A percentile compares a stretch with the other conserved stretches of the same genome.
phyloP scores from a whole-genome alignment of 2,113 vertebrate genomes.

The Tetrao urogallus region DNA sequence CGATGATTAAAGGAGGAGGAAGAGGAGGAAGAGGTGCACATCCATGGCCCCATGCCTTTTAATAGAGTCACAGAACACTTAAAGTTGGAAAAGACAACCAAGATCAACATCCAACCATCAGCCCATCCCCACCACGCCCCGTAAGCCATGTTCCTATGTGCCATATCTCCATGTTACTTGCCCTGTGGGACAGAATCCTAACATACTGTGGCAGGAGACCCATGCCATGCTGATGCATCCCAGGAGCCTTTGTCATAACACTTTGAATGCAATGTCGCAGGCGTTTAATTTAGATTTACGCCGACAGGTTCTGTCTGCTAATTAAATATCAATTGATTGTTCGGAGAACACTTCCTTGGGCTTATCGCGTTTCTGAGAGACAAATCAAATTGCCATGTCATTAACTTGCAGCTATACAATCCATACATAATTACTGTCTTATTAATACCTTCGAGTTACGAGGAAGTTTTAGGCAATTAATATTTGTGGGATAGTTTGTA shows the following conservation, averaged over 20 bases:
- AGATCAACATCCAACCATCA: not conserved
- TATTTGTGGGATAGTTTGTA: conserved; percentile 66
- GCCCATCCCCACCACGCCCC: not conserved
- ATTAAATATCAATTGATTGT: conserved; percentile 74
- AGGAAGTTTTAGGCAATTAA: conserved; percentile 72
- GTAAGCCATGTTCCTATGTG: not conserved
- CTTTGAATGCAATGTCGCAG: not conserved
- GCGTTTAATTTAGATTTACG: conserved; percentile 35
- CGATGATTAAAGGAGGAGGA: not conserved
- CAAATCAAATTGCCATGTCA: conserved; percentile 65
- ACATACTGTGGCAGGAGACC: accelerated
- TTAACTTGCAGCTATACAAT: conserved; percentile 65
- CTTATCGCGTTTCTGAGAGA: conserved; percentile 40
- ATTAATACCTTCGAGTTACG: conserved; percentile 65
- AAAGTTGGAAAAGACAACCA: not conserved
- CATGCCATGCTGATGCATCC: accelerated
- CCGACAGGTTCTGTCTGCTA: conserved; percentile 44
- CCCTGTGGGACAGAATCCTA: not conserved
- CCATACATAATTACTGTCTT: conserved; percentile 69
- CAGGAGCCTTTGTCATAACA: not conserved
- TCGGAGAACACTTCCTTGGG: conserved; percentile 64
- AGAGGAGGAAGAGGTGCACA: not conserved
- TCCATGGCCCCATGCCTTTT: not conserved
- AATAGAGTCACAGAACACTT: not conserved
- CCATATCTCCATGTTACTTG: not conserved